Conservation (phyloP, 2,888 invertebrate species). For the Endotricha flammealis region DNA sequence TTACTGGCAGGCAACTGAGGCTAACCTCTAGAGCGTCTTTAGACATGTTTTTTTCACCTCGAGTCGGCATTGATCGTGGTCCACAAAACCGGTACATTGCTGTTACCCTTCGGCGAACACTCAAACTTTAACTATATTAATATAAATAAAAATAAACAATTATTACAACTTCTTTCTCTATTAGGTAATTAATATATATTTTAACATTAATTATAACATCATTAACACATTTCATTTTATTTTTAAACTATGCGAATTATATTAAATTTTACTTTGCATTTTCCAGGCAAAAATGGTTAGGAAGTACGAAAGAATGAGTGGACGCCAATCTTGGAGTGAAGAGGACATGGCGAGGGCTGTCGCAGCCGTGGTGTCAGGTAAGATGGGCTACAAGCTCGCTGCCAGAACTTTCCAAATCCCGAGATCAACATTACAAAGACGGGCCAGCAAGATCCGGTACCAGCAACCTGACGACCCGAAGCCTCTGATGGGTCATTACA, state of each 20-base stretch:
- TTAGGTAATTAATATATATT: no score
- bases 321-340: constrained; percentile 72
- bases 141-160: no score
- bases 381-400: constrained; percentile 73
- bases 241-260: no score
- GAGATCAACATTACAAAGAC: constrained; percentile 66
- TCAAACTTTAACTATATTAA: constrained; percentile 32
- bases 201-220: no score
- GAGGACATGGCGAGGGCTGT: constrained; percentile 73
- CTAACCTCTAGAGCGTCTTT: constrained; percentile 53
- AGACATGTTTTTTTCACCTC: constrained; percentile 64
- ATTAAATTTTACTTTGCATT: constrained; percentile 6
- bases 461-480: constrained; percentile 64
- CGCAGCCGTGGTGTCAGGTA: constrained; percentile 70
- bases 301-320: constrained; percentile 74
- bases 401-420: constrained; percentile 71
- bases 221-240: no score
- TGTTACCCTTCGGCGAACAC: constrained; percentile 69
- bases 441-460: constrained; percentile 69
- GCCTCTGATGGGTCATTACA: constrained; percentile 69
- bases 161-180: no score
- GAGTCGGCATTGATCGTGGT: constrained; percentile 66
- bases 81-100: constrained; percentile 68
- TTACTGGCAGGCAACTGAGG: constrained; percentile 12
- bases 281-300: constrained; percentile 71